A percentile compares a stretch with the other conserved stretches of the same genome.
Evolutionary conservation across 2,797 vertebrate species (phyloP).

Genomic region (Netta rufina): DNA sequence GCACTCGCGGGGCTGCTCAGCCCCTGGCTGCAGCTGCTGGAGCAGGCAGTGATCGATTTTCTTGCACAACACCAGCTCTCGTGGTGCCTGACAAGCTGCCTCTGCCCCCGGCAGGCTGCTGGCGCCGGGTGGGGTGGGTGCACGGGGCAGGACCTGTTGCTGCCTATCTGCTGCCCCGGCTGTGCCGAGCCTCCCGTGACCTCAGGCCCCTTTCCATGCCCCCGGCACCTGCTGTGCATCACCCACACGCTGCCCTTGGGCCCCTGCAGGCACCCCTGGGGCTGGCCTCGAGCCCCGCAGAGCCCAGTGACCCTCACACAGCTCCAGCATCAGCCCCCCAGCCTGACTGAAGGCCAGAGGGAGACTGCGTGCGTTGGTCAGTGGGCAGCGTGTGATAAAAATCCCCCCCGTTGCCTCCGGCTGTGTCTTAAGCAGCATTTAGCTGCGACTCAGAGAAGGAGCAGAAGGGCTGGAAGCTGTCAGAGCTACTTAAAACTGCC

Average conservation of each 20-base stretch:
- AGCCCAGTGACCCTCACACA: not conserved
- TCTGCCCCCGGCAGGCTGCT: not conserved
- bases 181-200: rapidly evolving
- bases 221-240: rapidly evolving
- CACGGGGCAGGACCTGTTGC: not conserved
- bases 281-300: not conserved
- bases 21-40: not conserved
- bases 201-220: rapidly evolving
- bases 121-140: not conserved
- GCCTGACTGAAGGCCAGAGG: not conserved
- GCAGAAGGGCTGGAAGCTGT: constrained; percentile 41
- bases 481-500: not conserved
- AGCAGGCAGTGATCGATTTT: not conserved
- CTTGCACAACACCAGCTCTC: not conserved
- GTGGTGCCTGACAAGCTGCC: not conserved
- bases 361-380: not conserved
- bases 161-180: not conserved
- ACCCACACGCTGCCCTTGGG: rapidly evolving
- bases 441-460: not conserved
- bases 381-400: not conserved
- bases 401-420: not conserved
- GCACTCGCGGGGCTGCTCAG: rapidly evolving
- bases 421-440: not conserved
- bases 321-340: not conserved
- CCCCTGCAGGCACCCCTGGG: not conserved